Evolutionary conservation across 2,113 vertebrate species (phyloP), one percentile per base, ranked within the genome.

Genomic region (Gobiocypris rarus): DNA sequence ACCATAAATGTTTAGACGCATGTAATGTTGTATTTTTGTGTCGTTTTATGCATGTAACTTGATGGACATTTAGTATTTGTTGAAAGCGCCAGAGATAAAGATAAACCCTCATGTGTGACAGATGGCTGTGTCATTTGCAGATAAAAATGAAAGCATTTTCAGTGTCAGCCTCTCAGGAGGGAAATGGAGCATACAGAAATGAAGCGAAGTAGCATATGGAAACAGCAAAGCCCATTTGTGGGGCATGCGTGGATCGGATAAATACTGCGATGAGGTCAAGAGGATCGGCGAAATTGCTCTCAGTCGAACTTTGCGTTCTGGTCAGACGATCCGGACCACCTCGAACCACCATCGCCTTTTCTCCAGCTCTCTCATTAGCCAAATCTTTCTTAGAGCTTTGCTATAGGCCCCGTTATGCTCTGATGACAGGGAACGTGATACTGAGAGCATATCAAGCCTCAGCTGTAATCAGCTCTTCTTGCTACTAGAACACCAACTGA

Each of bases 81-180:
- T 65, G 52, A 61, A 50, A 34, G 63, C 4, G 31, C 45, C 34
- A 45, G 24, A 56, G 69, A 48, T 54, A 22, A 74, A 71, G 80
- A 41, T 70, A 69, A 81, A 87, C 31, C 65, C 67, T 67, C 52
- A 22, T 9, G 22, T 86, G 81, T 84, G 86, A 86, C 79, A 86
- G 87, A 88, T 88, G 85, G 87, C 82, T 86, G 80, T 86, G 78
- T 84, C 58, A 82, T 88, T 84, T 79, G 65, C 75, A 82, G 76
- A 75, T 86, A 75, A 83, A 86, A 67, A 80, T 80, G 77, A 79
- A 79, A 54, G 75, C 50, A 22, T 84, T 75, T 31, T 81, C 28
- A 41, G 71, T 31, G 41, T 84, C 83, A 59, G 48, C 34, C n/a
- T 70, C 56, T 79, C 50, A 34, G 45, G 17, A 43, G 75, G 83